These are phyloP conservation scores for Oceanites oceanicus DNA, from an alignment of 2,113 vertebrate genomes.

Conservation along the genomic window DNA sequence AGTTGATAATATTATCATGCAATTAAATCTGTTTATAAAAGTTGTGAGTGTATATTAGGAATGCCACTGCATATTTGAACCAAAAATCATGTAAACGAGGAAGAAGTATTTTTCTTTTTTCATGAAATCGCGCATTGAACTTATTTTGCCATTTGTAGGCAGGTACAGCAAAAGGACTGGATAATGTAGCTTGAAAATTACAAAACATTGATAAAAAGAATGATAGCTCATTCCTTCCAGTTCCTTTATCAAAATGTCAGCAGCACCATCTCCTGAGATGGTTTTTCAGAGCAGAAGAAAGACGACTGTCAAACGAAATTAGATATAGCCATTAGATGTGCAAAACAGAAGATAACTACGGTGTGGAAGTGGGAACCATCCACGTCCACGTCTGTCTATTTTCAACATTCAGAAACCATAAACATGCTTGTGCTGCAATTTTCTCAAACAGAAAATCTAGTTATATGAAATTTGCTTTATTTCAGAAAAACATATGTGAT, in stretches of 20 bases:
- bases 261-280: background rate
- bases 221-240: background rate
- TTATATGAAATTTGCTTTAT: background rate
- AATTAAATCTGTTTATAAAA: background rate
- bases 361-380: background rate
- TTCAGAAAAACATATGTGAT: background rate
- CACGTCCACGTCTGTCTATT: background rate
- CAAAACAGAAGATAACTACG: background rate
- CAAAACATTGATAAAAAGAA: background rate
- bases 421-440: background rate
- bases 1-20: background rate
- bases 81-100: background rate
- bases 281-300: background rate
- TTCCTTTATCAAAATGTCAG: background rate
- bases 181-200: background rate
- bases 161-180: background rate
- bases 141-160: background rate
- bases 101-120: background rate
- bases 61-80: background rate
- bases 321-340: background rate
- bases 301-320: background rate
- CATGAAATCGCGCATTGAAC: background rate
- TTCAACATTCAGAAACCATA: background rate
- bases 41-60: background rate
- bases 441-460: background rate